Percentiles rank a stretch among this genome's conserved stretches.
phyloP scores from a whole-genome alignment of 1,140 invertebrate species.

The Samia ricini region DNA sequence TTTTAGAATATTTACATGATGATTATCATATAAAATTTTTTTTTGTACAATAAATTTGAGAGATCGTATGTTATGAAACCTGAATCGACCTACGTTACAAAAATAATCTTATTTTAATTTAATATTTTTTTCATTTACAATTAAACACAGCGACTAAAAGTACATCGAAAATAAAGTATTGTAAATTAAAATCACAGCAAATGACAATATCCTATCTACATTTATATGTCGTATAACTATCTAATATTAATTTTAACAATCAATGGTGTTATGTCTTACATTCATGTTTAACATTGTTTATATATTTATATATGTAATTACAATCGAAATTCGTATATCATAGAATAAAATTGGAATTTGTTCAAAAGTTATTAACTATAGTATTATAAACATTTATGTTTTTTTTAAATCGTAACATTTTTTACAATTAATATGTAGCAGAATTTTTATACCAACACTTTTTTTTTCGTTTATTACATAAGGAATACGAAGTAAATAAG shows the following conservation, averaged over 20 bases:
- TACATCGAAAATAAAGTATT: slow-evolving; percentile 20
- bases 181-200: slow-evolving; percentile 61
- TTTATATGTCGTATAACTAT: slow-evolving; percentile 33
- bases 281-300: slow-evolving; percentile 1
- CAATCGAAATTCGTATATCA: slow-evolving; percentile 8
- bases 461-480: no score
- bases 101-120: slow-evolving; percentile 61
- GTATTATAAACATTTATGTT: background rate
- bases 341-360: slow-evolving; percentile 1
- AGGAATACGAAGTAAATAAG: no score
- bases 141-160: slow-evolving; percentile 10
- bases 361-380: slow-evolving; percentile 3
- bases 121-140: slow-evolving; percentile 16
- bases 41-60: slow-evolving; percentile 40
- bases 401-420: no score
- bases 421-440: no score
- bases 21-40: slow-evolving; percentile 15
- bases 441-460: no score
- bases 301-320: background rate
- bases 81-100: slow-evolving; percentile 46
- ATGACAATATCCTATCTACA: slow-evolving; percentile 46
- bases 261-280: slow-evolving; percentile 37
- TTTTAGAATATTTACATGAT: slow-evolving; percentile 35
- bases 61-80: slow-evolving; percentile 2
- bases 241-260: slow-evolving; percentile 22